Conservation (phyloP, 30 jellyfish, hydroid and myxozoan species). For the Catostylus mosaicus region DNA sequence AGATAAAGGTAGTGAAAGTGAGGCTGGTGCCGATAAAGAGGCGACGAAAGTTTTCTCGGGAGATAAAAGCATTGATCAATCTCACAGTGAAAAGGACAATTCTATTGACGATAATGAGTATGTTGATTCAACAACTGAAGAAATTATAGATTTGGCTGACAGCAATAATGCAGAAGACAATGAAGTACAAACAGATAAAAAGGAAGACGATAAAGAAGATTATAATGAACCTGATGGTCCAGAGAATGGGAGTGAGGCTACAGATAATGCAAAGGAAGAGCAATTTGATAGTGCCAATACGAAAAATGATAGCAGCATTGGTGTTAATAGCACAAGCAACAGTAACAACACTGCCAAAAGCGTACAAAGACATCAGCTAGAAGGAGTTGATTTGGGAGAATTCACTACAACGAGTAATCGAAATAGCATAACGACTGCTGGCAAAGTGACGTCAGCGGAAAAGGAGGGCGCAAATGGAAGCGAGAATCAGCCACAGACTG, state of each 20-base stretch:
- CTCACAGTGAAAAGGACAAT: not conserved
- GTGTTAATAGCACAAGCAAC: not conserved
- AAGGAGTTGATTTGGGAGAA: not conserved
- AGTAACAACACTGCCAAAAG: not conserved
- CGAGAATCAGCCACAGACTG: not conserved
- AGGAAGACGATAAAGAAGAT: not conserved
- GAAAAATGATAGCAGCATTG: not conserved
- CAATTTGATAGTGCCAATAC: not conserved
- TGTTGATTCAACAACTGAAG: conserved; percentile 15
- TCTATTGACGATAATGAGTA: conserved; percentile 11
- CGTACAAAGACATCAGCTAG: not conserved
- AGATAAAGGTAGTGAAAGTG: not conserved
- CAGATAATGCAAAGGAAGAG: not conserved
- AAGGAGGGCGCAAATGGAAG: not conserved
- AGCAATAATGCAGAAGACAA: not conserved
- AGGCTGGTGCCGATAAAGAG: not conserved
- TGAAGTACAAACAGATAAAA: not conserved
- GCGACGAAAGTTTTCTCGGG: not conserved
- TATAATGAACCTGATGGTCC: not conserved
- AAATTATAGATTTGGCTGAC: not conserved
- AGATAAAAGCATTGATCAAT: not conserved
- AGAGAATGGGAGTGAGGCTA: not conserved
- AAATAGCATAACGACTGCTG: not conserved
- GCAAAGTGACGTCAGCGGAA: not conserved
- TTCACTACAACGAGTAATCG: not conserved